Evolutionary conservation across 1,140 invertebrate species (phyloP), one percentile per base, ranked within the genome.

Genomic region (Neelides sp.): DNA sequence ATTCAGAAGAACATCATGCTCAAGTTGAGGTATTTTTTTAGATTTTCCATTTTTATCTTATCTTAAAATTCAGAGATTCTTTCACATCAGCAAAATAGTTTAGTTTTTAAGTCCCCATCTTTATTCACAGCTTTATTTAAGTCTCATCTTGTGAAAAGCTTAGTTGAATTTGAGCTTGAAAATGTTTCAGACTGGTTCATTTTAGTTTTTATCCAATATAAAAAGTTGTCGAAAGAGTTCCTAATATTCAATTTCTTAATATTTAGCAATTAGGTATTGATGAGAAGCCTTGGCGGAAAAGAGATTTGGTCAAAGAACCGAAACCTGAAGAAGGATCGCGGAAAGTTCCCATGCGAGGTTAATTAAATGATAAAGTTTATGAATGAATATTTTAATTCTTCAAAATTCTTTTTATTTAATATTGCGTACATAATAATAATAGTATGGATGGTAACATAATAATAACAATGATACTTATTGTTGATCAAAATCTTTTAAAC

Each of bases 1-100:
- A 88, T 63, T 76, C 76, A 47, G 73, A 77, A 54, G 77, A 80
- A 19, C 85, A 89, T 69, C 79, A 79, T 66, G 76, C 78, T 64
- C 63, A 66, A 50, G 69, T 71, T 44, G 63, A 69, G 63, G 74
- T 76, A 66, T 41, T 24, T 19, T 36, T 19, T 22, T 5, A 10
- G 2, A 39, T 10, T 50, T 42, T 51, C 15, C 15, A 13, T 28
- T 8, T 13, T 7, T 41, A 24, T 54, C 22, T 48, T 28, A 26
- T 17, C 27, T 28, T 12, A 42, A 42, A 24, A 45, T 45, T 15
- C n/a, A n/a, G n/a, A n/a, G n/a, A n/a, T n/a, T n/a, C n/a, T n/a
- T n/a, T n/a, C n/a, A n/a, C n/a, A n/a, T n/a, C n/a, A n/a, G n/a
- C n/a, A n/a, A n/a, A n/a, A n/a, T n/a, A n/a, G n/a, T n/a, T n/a